phyloP scores from a whole-genome alignment of 2,888 invertebrate genomes.

The Ashinkailepas kermadecensis region DNA sequence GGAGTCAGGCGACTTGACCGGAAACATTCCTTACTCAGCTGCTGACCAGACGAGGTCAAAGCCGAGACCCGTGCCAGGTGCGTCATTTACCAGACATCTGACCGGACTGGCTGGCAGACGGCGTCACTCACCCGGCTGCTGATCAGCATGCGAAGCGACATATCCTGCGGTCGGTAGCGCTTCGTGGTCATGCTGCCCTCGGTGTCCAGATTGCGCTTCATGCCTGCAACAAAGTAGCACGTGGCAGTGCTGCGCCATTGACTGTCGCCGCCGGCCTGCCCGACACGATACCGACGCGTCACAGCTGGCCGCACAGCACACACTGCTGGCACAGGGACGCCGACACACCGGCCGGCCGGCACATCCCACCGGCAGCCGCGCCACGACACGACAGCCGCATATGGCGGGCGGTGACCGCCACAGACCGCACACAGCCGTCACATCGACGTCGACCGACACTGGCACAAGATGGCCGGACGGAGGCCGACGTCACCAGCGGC shows the following conservation, averaged over 20 bases:
- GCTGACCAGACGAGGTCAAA: not conserved
- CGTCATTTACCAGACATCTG: no score
- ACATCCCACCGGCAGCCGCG: not conserved
- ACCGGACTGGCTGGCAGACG: not conserved
- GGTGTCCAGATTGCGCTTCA: not conserved
- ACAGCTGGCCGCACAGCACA: not conserved
- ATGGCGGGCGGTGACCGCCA: not conserved
- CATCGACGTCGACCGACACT: no score
- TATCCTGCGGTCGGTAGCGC: constrained; percentile 18
- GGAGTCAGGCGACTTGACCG: not conserved
- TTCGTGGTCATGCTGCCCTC: not conserved
- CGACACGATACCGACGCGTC: not conserved
- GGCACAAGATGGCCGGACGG: not conserved
- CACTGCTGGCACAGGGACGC: not conserved
- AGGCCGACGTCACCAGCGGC: not conserved
- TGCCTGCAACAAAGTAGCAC: not conserved
- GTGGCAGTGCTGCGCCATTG: no score
- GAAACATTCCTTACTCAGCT: not conserved
- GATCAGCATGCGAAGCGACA: constrained; percentile 12
- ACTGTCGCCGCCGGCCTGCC: no score
- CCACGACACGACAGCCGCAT: not conserved
- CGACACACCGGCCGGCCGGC: not conserved
- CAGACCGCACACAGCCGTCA: not conserved
- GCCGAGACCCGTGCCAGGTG: not conserved
- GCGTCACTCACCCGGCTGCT: not conserved